Conservation (phyloP, 2,113 vertebrate species). For the Scomber colias region DNA sequence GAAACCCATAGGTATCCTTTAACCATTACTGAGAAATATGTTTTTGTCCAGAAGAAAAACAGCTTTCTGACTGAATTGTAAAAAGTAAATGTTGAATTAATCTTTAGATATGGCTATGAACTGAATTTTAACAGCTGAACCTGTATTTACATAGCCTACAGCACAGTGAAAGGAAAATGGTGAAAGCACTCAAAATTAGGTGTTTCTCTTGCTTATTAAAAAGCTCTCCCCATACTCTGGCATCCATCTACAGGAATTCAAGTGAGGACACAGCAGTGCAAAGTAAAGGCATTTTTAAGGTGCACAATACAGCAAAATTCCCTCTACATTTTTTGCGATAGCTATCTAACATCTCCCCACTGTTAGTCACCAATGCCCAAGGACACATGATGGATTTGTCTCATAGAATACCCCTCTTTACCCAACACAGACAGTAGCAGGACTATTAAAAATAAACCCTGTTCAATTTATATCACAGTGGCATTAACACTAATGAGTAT, state of each 20-base stretch:
- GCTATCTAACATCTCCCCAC: conserved; percentile 39
- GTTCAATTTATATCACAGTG: conserved; percentile 54
- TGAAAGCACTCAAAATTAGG: neutral
- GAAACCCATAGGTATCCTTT: neutral
- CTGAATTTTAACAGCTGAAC: neutral
- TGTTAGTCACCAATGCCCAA: conserved; percentile 29
- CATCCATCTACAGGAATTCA: conserved; percentile 6
- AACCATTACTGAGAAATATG: neutral
- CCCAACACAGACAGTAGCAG: conserved; percentile 38
- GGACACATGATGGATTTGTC: conserved; percentile 38
- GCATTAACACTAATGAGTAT: conserved; percentile 76
- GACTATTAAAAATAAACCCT: conserved; percentile 58
- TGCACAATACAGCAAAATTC: conserved; percentile 27
- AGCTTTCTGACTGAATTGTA: neutral
- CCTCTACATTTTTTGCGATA: conserved; percentile 37
- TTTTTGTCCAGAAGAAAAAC: neutral
- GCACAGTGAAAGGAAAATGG: neutral
- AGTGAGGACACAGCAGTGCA: neutral
- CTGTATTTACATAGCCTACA: neutral
- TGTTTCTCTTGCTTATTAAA: conserved; percentile 16
- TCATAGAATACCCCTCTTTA: conserved; percentile 38
- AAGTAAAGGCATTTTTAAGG: conserved; percentile 40
- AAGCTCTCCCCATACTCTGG: neutral
- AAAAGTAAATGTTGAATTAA: neutral
- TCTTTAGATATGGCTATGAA: conserved; percentile 7